Evolutionary conservation across 2,888 invertebrate species (phyloP), one percentile per base, ranked within the genome.

Genomic region (Alcis repandata): DNA sequence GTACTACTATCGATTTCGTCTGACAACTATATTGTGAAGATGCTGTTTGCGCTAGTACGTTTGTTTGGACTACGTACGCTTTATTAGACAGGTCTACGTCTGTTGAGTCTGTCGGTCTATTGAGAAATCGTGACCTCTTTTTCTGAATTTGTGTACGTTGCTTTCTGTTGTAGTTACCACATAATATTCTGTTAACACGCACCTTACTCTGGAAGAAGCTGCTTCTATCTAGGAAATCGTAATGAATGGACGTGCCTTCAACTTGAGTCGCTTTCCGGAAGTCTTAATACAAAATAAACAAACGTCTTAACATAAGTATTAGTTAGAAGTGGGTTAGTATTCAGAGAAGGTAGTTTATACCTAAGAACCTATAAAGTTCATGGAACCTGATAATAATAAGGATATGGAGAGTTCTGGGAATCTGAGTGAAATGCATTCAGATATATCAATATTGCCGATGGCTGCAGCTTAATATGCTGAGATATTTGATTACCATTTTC

Each of bases 1-100:
- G 66, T 63, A 46, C 40, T 43, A 62, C 63, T 69, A 67, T 73
- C 69, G 20, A 58, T 70, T 60, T 69, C 72, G 61, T 57, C 49
- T 64, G 63, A 70, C 68, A 45, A 67, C 61, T 64, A 32, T 57
- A 66, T 69, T 71, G 56, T 59, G 59, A 63, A 64, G n/a, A 51
- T 19, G 8, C 20, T 57, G 57, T 52, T 63, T 63, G 45, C 27
- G 45, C 38, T 40, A 33, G 49, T 63, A 22, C 53, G 54, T 33
- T 48, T 63, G 63, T 63, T 63, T 54, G 54, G 33, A 53, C 17
- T 22, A 19, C 43, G 43, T 43, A 54, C 49, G 49, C 19, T 51
- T 56, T 40, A 59, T 56, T 56, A 64, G 59, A 59, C 53, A 59
- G 45, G 32, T 45, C 45, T 43, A 15, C 15, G 36, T 56, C 59